Conservation (phyloP, 2,888 invertebrate species). For the Adela reaumurella region DNA sequence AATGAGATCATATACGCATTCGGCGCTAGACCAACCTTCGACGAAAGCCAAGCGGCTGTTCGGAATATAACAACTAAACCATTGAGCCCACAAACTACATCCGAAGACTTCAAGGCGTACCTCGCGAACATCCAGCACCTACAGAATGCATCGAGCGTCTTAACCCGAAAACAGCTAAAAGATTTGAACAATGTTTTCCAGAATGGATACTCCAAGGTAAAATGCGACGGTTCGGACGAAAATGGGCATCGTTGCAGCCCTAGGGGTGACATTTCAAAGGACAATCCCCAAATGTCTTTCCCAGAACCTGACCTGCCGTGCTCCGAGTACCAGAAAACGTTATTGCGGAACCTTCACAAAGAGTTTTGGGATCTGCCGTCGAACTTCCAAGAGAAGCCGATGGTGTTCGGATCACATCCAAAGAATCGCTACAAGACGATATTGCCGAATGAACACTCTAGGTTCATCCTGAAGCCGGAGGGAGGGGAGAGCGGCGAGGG, state of each 20-base stretch:
- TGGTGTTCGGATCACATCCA: conserved; percentile 82
- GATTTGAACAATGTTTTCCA: conserved; percentile 58
- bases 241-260: conserved; percentile 32
- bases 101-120: conserved; percentile 68
- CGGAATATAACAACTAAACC: conserved; percentile 62
- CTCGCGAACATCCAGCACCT: conserved; percentile 70
- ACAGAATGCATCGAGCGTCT: conserved; percentile 65
- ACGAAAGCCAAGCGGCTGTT: conserved; percentile 33
- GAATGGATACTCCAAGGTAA: conserved; percentile 47
- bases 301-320: conserved; percentile 44
- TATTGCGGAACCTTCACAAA: conserved; percentile 69
- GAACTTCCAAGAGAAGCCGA: conserved; percentile 86
- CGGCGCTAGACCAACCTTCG: conserved; percentile 36
- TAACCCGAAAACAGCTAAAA: conserved; percentile 58
- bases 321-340: conserved; percentile 59
- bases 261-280: conserved; percentile 25
- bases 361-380: conserved; percentile 95
- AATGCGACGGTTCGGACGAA: conserved; percentile 28
- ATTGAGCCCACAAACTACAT: conserved; percentile 61
- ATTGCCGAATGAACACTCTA: conserved; percentile 82
- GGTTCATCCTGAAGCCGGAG: conserved; percentile 66
- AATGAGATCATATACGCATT: conserved; percentile 51
- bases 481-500: conserved; percentile 58
- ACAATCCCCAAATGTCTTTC: conserved; percentile 37
- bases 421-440: conserved; percentile 90